A percentile compares a stretch with the other conserved stretches of the same genome.
Evolutionary conservation across 2,113 vertebrate species (phyloP).

Genomic region (Coptodon rendalli): DNA sequence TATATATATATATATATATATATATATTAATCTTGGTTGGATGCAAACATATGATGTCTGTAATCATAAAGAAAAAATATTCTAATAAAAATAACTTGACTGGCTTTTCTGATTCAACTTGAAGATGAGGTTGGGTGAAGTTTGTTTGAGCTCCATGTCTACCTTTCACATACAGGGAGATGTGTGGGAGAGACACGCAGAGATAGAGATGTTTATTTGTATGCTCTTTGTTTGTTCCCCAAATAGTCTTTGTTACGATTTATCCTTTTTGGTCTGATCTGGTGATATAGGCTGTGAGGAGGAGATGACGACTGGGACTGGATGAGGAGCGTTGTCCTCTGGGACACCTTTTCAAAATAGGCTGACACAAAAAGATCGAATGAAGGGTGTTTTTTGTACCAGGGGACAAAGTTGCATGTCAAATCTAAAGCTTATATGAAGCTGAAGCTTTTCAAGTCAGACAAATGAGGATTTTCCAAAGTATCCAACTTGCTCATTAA

Average conservation of each 20-base stretch:
- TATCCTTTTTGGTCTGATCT: conserved; percentile 3
- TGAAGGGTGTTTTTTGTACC: neutral
- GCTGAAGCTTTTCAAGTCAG: neutral
- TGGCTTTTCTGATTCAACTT: neutral
- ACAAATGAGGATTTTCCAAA: neutral
- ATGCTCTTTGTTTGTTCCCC: neutral
- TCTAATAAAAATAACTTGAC: conserved; percentile 8
- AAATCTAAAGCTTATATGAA: neutral
- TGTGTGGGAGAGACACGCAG: neutral
- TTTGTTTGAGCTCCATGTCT: neutral
- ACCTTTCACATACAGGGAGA: neutral
- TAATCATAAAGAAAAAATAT: neutral
- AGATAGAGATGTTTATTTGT: neutral
- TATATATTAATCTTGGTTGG: neutral
- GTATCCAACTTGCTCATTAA: neutral
- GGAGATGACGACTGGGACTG: neutral
- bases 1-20: neutral
- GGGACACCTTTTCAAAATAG: neutral
- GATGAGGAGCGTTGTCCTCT: neutral
- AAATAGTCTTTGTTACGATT: neutral
- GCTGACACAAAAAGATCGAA: neutral
- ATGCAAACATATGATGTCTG: neutral
- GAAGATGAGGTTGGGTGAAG: neutral
- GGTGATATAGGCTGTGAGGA: neutral
- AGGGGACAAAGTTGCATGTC: neutral